These are phyloP conservation scores for Dynastes maya DNA, from an alignment of 2,888 invertebrate genomes.

Conservation along the genomic window DNA sequence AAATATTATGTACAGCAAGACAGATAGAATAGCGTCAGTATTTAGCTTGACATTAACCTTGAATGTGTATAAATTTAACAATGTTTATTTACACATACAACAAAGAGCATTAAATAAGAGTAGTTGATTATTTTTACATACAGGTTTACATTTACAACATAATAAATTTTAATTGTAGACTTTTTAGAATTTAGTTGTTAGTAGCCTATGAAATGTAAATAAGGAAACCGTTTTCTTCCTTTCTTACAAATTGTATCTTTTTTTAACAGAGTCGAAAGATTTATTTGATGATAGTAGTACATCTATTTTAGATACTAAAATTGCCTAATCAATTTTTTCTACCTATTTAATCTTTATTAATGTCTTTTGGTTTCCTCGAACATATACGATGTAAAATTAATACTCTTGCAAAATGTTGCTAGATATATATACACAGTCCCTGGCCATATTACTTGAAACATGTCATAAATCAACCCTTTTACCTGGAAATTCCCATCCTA, in stretches of 20 bases:
- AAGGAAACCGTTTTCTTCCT: not conserved
- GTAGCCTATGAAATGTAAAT: not conserved
- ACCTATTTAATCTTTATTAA: too few relatives aligned
- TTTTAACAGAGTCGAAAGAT: not conserved
- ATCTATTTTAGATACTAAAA: not conserved
- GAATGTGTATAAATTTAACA: slow-evolving; percentile 22
- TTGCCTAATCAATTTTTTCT: too few relatives aligned
- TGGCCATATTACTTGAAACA: too few relatives aligned
- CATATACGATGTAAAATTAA: too few relatives aligned
- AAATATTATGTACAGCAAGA: slow-evolving; percentile 11
- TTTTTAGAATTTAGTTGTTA: not conserved
- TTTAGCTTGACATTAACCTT: slow-evolving; percentile 30
- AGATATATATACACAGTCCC: too few relatives aligned
- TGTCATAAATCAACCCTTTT: too few relatives aligned
- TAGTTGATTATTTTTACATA: not conserved
- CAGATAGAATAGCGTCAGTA: not conserved
- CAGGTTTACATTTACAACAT: not conserved
- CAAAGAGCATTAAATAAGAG: not conserved
- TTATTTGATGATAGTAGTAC: not conserved
- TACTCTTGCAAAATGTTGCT: too few relatives aligned
- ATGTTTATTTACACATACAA: not conserved
- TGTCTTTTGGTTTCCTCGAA: too few relatives aligned
- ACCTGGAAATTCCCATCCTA: too few relatives aligned
- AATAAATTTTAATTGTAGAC: not conserved
- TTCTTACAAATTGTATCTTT: not conserved